Percentiles rank a stretch among this genome's conserved stretches.
These are phyloP conservation scores for Strigops habroptila DNA, from an alignment of 2,113 vertebrate species.

Conservation along the genomic window DNA sequence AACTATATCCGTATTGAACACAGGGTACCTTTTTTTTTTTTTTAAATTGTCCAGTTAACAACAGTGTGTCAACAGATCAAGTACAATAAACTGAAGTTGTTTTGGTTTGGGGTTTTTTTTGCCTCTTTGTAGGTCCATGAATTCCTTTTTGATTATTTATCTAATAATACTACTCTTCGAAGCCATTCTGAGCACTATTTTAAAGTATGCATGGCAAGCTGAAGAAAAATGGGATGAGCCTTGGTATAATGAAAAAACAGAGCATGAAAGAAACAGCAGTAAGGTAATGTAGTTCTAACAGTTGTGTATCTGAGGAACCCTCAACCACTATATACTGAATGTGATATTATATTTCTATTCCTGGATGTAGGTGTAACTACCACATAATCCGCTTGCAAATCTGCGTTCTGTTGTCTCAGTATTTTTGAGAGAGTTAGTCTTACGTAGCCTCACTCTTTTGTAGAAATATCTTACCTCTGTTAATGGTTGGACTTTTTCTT, in stretches of 20 bases:
- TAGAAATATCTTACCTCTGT: neutral
- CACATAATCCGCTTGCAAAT: neutral
- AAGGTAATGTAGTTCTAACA: constrained; percentile 70
- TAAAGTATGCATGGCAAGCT: constrained; percentile 95
- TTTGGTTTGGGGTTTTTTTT: neutral
- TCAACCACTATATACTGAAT: neutral
- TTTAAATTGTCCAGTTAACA: neutral
- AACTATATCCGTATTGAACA: neutral
- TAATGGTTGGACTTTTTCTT: neutral
- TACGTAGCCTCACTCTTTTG: neutral
- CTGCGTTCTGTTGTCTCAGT: neutral
- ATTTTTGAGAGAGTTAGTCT: neutral
- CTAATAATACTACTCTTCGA: constrained; percentile 92
- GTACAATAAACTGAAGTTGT: neutral
- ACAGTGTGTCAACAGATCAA: neutral
- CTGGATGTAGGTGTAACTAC: neutral
- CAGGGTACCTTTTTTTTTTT: neutral
- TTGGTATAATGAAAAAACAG: constrained; percentile 94
- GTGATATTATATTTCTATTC: neutral
- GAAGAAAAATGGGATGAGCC: constrained; percentile 93
- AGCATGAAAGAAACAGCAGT: constrained; percentile 94
- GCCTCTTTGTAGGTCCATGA: constrained; percentile 89
- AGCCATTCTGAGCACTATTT: constrained; percentile 93
- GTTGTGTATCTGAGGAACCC: neutral
- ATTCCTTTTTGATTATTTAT: constrained; percentile 96